A percentile compares a stretch with the other conserved stretches of the same genome.
Conservation (phyloP, 2,888 invertebrate species). For the Lucinisca nassula region DNA sequence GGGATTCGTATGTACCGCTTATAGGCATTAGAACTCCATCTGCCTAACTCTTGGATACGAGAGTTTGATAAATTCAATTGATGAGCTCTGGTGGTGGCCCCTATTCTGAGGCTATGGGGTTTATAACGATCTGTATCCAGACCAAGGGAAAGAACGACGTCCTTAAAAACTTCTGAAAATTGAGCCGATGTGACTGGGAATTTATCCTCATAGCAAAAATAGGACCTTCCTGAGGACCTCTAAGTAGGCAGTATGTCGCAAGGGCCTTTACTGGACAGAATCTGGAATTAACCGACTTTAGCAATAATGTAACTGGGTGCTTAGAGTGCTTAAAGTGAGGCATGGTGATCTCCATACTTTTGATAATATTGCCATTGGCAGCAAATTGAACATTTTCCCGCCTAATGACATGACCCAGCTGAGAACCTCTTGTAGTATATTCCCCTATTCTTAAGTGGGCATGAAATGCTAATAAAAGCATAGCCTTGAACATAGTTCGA, state of each 20-base stretch:
- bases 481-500: slow-evolving; percentile 1
- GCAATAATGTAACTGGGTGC: background rate
- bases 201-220: slow-evolving; percentile 5
- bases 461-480: slow-evolving; percentile 46
- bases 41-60: slow-evolving; percentile 32
- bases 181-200: background rate
- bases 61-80: background rate
- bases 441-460: slow-evolving; percentile 6
- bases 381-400: background rate
- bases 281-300: background rate
- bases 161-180: background rate
- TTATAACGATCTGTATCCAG: slow-evolving; percentile 13
- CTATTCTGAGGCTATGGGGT: slow-evolving; percentile 43
- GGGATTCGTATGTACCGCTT: slow-evolving; percentile 41
- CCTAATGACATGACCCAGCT: background rate
- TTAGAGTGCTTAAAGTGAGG: slow-evolving; percentile 35
- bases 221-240: slow-evolving; percentile 1
- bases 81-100: slow-evolving; percentile 33
- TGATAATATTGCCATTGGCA: background rate
- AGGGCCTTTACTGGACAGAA: slow-evolving; percentile 41
- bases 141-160: background rate
- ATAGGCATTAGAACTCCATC: slow-evolving; percentile 46
- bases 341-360: background rate
- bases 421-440: background rate
- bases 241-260: background rate